Evolutionary conservation across 2,797 vertebrate species (phyloP), one percentile per base, ranked within the genome.

Genomic region (Ceryle rudis): DNA sequence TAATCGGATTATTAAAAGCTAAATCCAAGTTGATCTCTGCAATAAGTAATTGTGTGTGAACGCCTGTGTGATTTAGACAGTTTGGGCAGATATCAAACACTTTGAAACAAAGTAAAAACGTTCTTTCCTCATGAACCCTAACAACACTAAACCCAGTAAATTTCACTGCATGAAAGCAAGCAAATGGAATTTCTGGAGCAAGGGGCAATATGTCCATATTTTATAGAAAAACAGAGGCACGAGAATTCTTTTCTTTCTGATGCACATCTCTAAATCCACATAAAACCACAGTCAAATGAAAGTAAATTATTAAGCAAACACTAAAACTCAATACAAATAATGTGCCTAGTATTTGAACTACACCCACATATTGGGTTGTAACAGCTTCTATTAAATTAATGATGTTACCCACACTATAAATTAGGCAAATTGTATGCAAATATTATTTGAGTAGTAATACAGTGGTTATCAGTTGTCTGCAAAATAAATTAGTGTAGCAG

Each of bases 361-460:
- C 90, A 97, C 91, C 91, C 90, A 95, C 90, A 88, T 96, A 98
- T 94, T 95, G 84, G 90, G 86, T 95, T 97, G 90, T 93, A 97
- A 97, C 81, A 95, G 95, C 62, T 93, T 95, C 95, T 97, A 85
- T 97, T 97, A 98, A 98, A 97, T 97, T 96, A 97, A 97, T 78
- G 93, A 95, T 89, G 91, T 96, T 97, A 95, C 94, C 88, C 96
- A 97, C 89, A 94, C 90, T 92, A 83, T 96, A 97, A 97, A 98
- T 98, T 97, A 98, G 84, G 97, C 94, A 98, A 98, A 98, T 93
- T 83, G 64, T 94, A 98, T 97, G 97, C 97, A 98, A 97, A 98
- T 97, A 97, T 94, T 97, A 95, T 97, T 97, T 97, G 86, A 96
- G 91, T 87, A 92, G 90, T 93, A 97, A 97, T 94, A 95, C 6